Percentiles rank a stretch among this genome's conserved stretches.
Evolutionary conservation across 2,797 vertebrate species (phyloP).

Genomic region (Sternarchorhynchus goeldii): DNA sequence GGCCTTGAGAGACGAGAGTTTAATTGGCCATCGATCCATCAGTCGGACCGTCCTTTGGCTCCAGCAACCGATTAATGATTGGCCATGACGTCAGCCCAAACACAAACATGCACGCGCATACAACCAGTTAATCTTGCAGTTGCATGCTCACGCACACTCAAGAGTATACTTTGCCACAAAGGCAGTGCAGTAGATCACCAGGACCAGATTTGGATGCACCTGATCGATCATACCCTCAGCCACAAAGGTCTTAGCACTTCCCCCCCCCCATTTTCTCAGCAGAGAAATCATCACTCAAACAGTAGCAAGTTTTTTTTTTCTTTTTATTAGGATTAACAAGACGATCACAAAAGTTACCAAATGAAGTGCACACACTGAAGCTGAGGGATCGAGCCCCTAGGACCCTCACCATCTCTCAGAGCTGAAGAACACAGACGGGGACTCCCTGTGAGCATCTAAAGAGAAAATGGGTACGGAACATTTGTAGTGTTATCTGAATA

Average conservation of each 20-base stretch:
- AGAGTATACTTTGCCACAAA: neutral
- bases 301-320: conserved; percentile 49
- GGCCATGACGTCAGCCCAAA: conserved; percentile 54
- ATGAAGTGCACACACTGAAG: conserved; percentile 79
- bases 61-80: conserved; percentile 46
- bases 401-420: conserved; percentile 66
- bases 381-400: conserved; percentile 64
- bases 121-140: conserved; percentile 12
- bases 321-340: conserved; percentile 86
- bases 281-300: neutral
- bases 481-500: conserved; percentile 45
- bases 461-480: neutral
- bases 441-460: conserved; percentile 4
- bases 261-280: neutral
- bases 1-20: conserved; percentile 72
- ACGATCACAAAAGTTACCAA: conserved; percentile 84
- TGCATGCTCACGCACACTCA: conserved; percentile 6
- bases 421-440: conserved; percentile 23
- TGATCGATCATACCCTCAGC: neutral
- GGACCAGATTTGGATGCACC: too few relatives aligned
- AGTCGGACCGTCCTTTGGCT: conserved; percentile 61
- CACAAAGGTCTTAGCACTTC: neutral
- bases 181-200: too few relatives aligned
- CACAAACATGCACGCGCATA: conserved; percentile 18
- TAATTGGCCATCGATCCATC: conserved; percentile 72